Evolutionary conservation across 2,888 invertebrate species (phyloP).

Genomic region (Chouioia cunea): DNA sequence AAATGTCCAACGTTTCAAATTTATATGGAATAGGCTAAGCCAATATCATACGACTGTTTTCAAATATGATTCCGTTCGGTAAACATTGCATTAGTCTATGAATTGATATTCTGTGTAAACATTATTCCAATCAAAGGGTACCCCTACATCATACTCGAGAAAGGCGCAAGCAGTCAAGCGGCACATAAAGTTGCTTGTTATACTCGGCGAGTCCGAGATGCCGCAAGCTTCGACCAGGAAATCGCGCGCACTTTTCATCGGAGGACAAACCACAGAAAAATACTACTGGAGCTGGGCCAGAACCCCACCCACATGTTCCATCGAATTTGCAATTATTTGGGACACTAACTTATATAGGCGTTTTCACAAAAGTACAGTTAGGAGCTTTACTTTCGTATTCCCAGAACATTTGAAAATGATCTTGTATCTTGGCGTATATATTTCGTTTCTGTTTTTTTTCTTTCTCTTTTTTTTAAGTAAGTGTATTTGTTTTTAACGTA

Average conservation of each 20-base stretch:
- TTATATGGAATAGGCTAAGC: neutral
- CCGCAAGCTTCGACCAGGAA: conserved; percentile 15
- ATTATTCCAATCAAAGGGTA: too few species aligned
- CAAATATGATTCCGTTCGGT: neutral
- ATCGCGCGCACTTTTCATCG: conserved; percentile 57
- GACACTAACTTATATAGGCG: conserved; percentile 45
- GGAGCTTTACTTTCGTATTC: conserved; percentile 60
- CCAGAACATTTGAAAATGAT: conserved; percentile 58
- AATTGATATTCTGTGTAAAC: too few species aligned
- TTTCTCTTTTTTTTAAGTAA: too few species aligned
- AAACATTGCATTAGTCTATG: too few species aligned
- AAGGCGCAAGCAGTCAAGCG: conserved; percentile 30
- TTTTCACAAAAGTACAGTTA: conserved; percentile 55
- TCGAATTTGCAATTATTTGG: conserved; percentile 62
- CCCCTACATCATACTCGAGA: neutral
- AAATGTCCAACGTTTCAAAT: conserved; percentile 1
- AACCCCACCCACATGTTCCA: conserved; percentile 61
- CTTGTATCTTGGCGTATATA: too few species aligned
- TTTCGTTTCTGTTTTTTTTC: too few species aligned
- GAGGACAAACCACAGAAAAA: conserved; percentile 56
- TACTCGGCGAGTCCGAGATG: conserved; percentile 19
- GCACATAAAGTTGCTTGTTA: conserved; percentile 48
- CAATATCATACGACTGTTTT: neutral
- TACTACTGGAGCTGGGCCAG: conserved; percentile 62
- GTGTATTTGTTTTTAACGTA: too few species aligned